A percentile compares a stretch with the other conserved stretches of the same genome.
Evolutionary conservation across 2,113 vertebrate genomes (phyloP).

Genomic region (Oncorhynchus kisutch): DNA sequence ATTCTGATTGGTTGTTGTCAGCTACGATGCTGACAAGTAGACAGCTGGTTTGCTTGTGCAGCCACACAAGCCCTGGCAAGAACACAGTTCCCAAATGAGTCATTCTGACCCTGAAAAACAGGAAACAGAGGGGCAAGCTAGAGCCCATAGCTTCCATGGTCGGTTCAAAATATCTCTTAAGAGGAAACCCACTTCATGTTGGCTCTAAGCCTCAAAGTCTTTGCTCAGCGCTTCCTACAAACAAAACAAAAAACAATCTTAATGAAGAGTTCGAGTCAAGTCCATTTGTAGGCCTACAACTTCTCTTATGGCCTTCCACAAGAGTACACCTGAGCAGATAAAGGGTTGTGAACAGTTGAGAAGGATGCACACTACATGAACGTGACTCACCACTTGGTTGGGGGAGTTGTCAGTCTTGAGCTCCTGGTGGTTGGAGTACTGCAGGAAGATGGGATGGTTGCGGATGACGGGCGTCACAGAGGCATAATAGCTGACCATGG

Average conservation of each 20-base stretch:
- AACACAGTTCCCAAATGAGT: not conserved
- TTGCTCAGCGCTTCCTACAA: not conserved
- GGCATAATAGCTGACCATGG: slow-evolving; percentile 97
- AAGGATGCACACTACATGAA: not conserved
- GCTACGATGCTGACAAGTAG: not conserved
- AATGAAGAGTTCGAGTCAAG: not conserved
- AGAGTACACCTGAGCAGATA: not conserved
- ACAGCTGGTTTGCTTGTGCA: not conserved
- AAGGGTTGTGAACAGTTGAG: not conserved
- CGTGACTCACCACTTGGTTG: slow-evolving; percentile 84
- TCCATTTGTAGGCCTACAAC: too few species aligned
- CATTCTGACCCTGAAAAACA: not conserved
- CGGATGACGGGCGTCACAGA: slow-evolving; percentile 86
- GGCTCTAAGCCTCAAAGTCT: not conserved
- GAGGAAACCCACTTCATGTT: not conserved
- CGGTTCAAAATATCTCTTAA: not conserved
- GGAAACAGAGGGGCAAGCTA: not conserved
- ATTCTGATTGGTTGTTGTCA: not conserved
- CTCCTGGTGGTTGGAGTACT: slow-evolving; percentile 98
- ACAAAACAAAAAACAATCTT: not conserved
- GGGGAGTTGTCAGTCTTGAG: slow-evolving; percentile 94
- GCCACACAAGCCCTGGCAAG: not conserved
- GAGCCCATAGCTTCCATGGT: not conserved
- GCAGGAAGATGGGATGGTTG: slow-evolving; percentile 90
- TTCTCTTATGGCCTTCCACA: not conserved